Percentiles rank a stretch among this genome's conserved stretches.
Evolutionary conservation across 2,797 vertebrate genomes (phyloP).

Genomic region (Tolypeutes matacus): DNA sequence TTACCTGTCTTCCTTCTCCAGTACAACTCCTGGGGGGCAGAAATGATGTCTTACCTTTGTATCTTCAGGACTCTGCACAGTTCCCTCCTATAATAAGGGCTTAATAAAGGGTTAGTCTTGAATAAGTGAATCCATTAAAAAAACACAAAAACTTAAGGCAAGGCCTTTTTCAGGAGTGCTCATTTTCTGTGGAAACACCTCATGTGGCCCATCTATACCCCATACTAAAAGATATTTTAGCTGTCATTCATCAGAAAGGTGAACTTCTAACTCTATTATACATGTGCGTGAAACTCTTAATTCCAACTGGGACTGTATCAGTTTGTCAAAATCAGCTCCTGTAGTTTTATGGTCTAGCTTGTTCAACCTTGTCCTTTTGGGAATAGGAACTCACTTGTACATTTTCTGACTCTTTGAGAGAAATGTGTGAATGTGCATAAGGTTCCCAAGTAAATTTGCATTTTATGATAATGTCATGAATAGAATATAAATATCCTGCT

Average conservation of each 20-base stretch:
- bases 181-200: background rate
- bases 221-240: background rate
- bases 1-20: no score
- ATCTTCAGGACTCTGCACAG: no score
- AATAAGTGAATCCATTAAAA: no score
- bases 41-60: no score
- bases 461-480: constrained; percentile 48
- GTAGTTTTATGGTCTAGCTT: background rate
- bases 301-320: background rate
- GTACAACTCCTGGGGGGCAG: no score
- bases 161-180: background rate
- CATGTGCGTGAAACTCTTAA: background rate
- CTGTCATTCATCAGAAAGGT: background rate
- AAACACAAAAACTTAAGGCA: background rate
- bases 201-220: background rate
- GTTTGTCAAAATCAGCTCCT: background rate
- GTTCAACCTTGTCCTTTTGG: background rate
- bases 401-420: constrained; percentile 25
- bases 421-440: background rate
- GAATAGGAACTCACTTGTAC: background rate
- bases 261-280: background rate
- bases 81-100: no score
- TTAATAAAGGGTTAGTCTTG: no score
- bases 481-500: constrained; percentile 50
- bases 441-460: constrained; percentile 46